These are phyloP conservation scores for Boulengeromyrus knoepffleri DNA, from an alignment of 2,113 vertebrate species.

Conservation along the genomic window DNA sequence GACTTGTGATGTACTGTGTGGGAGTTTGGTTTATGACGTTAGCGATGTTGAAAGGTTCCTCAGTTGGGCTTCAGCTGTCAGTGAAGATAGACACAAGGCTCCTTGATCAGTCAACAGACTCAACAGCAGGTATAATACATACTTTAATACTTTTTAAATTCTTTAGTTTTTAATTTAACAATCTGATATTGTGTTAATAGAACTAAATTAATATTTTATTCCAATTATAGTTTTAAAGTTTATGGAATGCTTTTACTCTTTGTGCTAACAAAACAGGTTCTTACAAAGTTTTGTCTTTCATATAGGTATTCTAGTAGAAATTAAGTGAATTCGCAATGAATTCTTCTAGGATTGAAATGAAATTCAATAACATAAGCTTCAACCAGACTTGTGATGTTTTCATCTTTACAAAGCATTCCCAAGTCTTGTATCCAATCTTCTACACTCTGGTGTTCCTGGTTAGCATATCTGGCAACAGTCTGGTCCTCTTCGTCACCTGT, in stretches of 20 bases:
- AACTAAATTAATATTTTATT: neutral
- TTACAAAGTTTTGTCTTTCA: neutral
- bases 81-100: neutral
- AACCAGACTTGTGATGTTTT: constrained; percentile 65
- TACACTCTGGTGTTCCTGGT: constrained; percentile 61
- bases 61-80: neutral
- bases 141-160: neutral
- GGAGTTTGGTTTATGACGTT: neutral
- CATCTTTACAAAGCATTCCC: constrained; percentile 46
- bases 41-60: neutral
- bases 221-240: neutral
- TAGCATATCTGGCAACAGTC: constrained; percentile 61
- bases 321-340: constrained; percentile 23
- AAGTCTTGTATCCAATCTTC: constrained; percentile 64
- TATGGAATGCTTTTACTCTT: neutral
- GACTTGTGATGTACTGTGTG: neutral
- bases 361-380: neutral
- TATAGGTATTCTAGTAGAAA: neutral
- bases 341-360: neutral
- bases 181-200: neutral
- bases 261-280: neutral
- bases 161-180: neutral
- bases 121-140: neutral
- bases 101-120: neutral
- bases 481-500: constrained; percentile 67